Conservation (phyloP, 2,797 vertebrate genomes). For the Anomalospiza imberbis region DNA sequence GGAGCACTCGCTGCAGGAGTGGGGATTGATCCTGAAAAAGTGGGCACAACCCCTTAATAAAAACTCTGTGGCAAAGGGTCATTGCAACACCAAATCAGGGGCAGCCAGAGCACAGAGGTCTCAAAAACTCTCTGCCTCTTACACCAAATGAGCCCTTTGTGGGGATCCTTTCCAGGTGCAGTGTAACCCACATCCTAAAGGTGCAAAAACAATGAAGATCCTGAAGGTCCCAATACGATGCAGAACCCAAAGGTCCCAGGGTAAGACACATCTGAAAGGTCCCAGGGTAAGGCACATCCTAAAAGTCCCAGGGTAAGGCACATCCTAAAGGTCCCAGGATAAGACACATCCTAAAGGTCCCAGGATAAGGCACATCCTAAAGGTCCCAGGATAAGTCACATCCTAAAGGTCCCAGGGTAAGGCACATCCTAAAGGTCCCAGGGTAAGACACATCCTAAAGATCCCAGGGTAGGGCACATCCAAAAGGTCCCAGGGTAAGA, state of each 20-base stretch:
- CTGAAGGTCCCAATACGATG: no score
- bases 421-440: neutral
- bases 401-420: neutral
- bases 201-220: neutral
- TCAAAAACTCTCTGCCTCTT: neutral
- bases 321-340: neutral
- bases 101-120: neutral
- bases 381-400: fast-evolving
- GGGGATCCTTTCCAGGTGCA: neutral
- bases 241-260: fast-evolving
- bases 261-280: neutral
- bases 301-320: neutral
- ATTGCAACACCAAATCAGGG: neutral
- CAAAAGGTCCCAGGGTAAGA: fast-evolving
- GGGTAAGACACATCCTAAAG: no score
- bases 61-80: neutral
- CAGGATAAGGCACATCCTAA: no score
- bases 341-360: no score
- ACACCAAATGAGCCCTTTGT: neutral
- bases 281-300: fast-evolving
- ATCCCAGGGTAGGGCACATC: no score
- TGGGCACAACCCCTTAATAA: neutral
- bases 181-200: fast-evolving
- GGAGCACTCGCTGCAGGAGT: fast-evolving
- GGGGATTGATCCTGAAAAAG: neutral